These are phyloP conservation scores for Nomada fabriciana DNA, from an alignment of 2,888 invertebrate species.

Conservation along the genomic window DNA sequence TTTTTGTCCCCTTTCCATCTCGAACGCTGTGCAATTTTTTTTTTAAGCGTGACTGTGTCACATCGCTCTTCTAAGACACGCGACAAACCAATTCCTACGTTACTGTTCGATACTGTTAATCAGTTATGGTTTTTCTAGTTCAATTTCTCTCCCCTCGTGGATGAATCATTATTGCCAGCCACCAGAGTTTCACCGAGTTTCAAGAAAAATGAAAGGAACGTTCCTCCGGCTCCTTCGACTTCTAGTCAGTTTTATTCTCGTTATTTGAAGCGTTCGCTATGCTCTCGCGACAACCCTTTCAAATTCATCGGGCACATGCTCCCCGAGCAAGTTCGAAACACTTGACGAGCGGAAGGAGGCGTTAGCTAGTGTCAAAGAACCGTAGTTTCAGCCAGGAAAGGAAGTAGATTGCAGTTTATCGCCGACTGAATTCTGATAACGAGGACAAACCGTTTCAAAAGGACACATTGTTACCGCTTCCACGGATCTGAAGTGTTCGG, in stretches of 20 bases:
- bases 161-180: background rate
- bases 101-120: background rate
- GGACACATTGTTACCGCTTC: slow-evolving; percentile 19
- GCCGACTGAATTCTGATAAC: slow-evolving; percentile 49
- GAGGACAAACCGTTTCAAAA: slow-evolving; percentile 36
- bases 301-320: background rate
- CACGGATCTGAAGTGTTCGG: background rate
- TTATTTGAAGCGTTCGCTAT: background rate
- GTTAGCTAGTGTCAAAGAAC: slow-evolving; percentile 49
- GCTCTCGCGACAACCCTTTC: background rate
- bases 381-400: slow-evolving; percentile 38
- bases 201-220: background rate
- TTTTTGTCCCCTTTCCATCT: background rate
- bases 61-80: no score
- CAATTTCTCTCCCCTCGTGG: background rate
- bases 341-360: slow-evolving; percentile 29
- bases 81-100: no score
- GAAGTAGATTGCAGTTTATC: slow-evolving; percentile 66
- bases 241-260: background rate
- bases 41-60: no score
- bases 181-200: background rate
- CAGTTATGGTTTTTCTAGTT: background rate
- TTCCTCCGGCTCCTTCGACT: background rate
- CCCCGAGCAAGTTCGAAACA: slow-evolving; percentile 16
- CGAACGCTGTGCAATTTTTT: background rate